Evolutionary conservation across 2,888 invertebrate genomes (phyloP), one percentile per base, ranked within the genome.

Genomic region (Pristionchus mayeri): DNA sequence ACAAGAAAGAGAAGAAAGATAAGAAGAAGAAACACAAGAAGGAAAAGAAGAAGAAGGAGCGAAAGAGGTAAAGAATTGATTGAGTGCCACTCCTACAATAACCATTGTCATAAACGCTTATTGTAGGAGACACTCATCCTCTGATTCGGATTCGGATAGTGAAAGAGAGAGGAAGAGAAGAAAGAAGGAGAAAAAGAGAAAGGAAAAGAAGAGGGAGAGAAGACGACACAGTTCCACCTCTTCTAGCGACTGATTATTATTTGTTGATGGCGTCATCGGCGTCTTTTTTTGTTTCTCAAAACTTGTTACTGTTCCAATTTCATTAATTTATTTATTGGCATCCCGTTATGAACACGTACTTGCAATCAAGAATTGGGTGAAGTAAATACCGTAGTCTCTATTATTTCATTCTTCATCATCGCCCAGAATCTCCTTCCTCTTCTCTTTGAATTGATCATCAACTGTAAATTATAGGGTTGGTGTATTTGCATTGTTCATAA

Each of bases 151-250:
- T 76, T 76, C 76, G 24, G 76, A 57, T 13, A 86, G 78, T 79
- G 82, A 86, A 57, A 86, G 81, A 30, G 86, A 87, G 71, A 84
- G 71, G 24, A 83, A 85, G 78, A 85, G 76, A 34, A 80, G 78
- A 48, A 86, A 84, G 67, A 48, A 81, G 79, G 37, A 54, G 54
- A 54, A 79, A 37, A 54, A 34, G 48, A 76, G 57, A 21, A 75
- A 54, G 71, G 63, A 85, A 16, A 27, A 50, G 37, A 75, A 81
- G 75, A 52, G 67, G 34, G 13, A 54, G 13, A 30, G 57, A 18
- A 67, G n/a, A n/a, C n/a, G n/a, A n/a, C n/a, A n/a, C n/a, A n/a
- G n/a, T n/a, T 30, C 54, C 50, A 27, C 18, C 16, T 80, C n/a
- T 18, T 81, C 44, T 24, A 48, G 67, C n/a, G 67, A 67, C 37